A percentile compares a stretch with the other conserved stretches of the same genome.
phyloP scores from a whole-genome alignment of 2,797 vertebrate genomes.

The Buphagus erythrorhynchus region DNA sequence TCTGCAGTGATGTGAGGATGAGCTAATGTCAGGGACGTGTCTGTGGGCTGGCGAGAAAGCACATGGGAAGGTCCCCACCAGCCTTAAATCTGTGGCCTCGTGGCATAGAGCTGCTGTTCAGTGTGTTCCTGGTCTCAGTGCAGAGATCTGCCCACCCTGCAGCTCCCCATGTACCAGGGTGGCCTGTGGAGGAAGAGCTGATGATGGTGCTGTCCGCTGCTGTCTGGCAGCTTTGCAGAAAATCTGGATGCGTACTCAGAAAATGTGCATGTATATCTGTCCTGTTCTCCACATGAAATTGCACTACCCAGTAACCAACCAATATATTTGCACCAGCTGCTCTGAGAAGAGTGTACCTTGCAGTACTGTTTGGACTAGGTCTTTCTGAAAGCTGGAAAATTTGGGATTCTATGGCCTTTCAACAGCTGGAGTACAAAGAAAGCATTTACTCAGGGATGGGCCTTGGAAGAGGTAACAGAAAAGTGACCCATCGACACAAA shows the following conservation, averaged over 20 bases:
- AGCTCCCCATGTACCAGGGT: rapidly evolving
- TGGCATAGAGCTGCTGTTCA: neutral
- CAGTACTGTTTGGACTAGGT: neutral
- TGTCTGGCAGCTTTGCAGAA: neutral
- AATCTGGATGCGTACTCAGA: neutral
- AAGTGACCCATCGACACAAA: neutral
- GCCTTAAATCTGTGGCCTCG: neutral
- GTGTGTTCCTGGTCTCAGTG: neutral
- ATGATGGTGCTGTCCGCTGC: neutral
- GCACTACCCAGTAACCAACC: neutral
- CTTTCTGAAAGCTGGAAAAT: neutral
- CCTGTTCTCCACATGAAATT: neutral
- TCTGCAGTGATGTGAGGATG: neutral
- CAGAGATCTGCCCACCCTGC: neutral
- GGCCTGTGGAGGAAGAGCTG: neutral
- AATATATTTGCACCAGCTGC: neutral
- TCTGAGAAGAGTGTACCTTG: neutral
- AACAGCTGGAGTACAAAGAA: neutral
- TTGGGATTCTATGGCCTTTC: neutral
- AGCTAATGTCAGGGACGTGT: rapidly evolving
- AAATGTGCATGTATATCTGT: neutral
- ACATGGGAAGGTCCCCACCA: rapidly evolving
- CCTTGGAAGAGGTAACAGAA: neutral
- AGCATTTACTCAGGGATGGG: neutral
- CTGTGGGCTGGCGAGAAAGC: neutral